Evolutionary conservation across 1,140 invertebrate species (phyloP).

Genomic region (Heliconius nattereri): DNA sequence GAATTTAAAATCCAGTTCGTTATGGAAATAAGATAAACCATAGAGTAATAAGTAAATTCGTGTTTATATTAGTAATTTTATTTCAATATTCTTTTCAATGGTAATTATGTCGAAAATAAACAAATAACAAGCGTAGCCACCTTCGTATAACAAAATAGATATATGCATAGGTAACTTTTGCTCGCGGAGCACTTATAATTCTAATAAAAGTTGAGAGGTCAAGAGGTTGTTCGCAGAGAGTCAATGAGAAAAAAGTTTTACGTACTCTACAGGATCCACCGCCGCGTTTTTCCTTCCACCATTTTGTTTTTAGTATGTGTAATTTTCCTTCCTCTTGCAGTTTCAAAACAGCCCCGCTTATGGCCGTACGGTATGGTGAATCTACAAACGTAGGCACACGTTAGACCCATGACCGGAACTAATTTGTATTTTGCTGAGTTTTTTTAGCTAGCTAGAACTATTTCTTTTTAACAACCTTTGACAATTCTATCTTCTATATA

Average conservation of each 20-base stretch:
- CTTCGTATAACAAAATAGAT: not conserved
- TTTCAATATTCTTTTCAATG: not conserved
- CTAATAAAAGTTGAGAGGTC: not conserved
- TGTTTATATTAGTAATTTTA: not conserved
- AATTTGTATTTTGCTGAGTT: constrained; percentile 15
- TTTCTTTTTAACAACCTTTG: constrained; percentile 6
- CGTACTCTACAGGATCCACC: constrained; percentile 91
- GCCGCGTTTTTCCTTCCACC: constrained; percentile 96
- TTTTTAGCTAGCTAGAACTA: constrained; percentile 4
- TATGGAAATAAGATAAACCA: not conserved
- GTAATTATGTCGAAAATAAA: not conserved
- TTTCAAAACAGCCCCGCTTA: constrained; percentile 93
- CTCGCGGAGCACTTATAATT: not conserved
- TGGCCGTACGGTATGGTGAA: constrained; percentile 92
- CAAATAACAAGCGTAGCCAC: not conserved
- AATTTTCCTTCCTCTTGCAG: constrained; percentile 96
- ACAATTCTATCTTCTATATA: not conserved
- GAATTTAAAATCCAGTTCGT: not conserved
- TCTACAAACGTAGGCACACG: constrained; percentile 81
- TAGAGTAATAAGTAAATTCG: not conserved
- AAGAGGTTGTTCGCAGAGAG: constrained; percentile 17
- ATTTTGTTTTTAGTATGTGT: constrained; percentile 95
- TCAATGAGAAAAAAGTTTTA: constrained; percentile 33
- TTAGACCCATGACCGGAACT: constrained; percentile 36
- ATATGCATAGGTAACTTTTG: not conserved